Evolutionary conservation across 2,888 invertebrate genomes (phyloP).

Genomic region (Erynnis tages): DNA sequence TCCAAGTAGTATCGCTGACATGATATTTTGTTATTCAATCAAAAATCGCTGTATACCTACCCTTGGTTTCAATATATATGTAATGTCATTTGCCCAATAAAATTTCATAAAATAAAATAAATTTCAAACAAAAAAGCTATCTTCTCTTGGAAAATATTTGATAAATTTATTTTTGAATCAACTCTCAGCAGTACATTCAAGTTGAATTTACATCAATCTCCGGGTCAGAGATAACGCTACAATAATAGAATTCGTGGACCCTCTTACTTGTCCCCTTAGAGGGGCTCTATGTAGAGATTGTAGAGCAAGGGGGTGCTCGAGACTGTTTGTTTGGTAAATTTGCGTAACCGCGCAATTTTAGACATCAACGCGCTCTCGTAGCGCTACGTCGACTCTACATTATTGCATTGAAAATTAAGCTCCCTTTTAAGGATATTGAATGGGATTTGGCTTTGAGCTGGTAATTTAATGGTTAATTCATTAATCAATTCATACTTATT

Average conservation of each 20-base stretch:
- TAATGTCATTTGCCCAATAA: no score
- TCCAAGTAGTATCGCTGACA: no score
- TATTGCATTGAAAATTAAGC: not conserved
- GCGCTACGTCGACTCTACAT: constrained; percentile 8
- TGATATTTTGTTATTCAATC: no score
- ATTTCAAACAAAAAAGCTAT: no score
- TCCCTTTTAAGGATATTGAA: not conserved
- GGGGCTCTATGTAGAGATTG: constrained; percentile 9
- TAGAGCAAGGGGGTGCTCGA: constrained; percentile 13
- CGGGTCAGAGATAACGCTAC: constrained; percentile 9
- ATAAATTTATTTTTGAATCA: constrained; percentile 8
- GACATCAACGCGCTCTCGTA: constrained; percentile 30
- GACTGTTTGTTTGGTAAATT: constrained; percentile 30
- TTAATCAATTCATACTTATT: no score
- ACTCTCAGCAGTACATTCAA: constrained; percentile 4
- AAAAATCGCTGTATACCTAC: no score
- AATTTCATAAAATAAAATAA: no score
- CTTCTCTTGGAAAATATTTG: no score
- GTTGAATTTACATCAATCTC: constrained; percentile 15
- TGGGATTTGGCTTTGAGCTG: not conserved
- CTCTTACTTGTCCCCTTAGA: constrained; percentile 6
- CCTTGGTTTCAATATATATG: no score
- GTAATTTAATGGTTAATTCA: not conserved
- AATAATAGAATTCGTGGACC: constrained; percentile 12
- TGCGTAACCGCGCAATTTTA: constrained; percentile 31